These are phyloP conservation scores for Lepidostoma basale DNA, from an alignment of 1,140 invertebrate species.

Conservation along the genomic window DNA sequence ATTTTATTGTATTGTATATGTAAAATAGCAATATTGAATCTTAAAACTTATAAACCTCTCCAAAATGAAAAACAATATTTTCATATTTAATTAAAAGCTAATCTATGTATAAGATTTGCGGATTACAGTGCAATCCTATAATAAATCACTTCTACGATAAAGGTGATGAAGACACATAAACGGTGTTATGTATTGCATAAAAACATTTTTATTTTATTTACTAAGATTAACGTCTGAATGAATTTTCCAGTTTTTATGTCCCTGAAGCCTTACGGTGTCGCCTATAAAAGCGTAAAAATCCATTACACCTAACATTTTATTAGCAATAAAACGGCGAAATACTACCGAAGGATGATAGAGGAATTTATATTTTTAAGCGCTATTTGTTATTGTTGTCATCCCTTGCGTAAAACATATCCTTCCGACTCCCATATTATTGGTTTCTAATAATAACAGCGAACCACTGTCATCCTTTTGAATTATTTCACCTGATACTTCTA, in stretches of 20 bases:
- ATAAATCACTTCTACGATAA: constrained; percentile 8
- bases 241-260: constrained; percentile 23
- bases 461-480: too few species aligned
- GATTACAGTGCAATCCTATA: too few species aligned
- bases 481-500: too few species aligned
- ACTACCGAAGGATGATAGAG: constrained; percentile 27
- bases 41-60: too few species aligned
- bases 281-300: constrained; percentile 36
- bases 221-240: constrained; percentile 15
- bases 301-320: constrained; percentile 39
- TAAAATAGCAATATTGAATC: too few species aligned
- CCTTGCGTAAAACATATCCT: not conserved
- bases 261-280: not conserved
- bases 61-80: too few species aligned
- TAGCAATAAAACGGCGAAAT: constrained; percentile 24
- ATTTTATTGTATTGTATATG: too few species aligned
- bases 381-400: constrained; percentile 2
- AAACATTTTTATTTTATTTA: constrained; percentile 26
- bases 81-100: too few species aligned
- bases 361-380: constrained; percentile 20
- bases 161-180: constrained; percentile 23
- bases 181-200: constrained; percentile 22
- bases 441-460: too few species aligned
- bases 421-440: not conserved
- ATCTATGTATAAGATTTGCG: too few species aligned